Evolutionary conservation across 1,140 invertebrate genomes (phyloP), one percentile per base, ranked within the genome.

Genomic region (Rhynchophorus ferrugineus): DNA sequence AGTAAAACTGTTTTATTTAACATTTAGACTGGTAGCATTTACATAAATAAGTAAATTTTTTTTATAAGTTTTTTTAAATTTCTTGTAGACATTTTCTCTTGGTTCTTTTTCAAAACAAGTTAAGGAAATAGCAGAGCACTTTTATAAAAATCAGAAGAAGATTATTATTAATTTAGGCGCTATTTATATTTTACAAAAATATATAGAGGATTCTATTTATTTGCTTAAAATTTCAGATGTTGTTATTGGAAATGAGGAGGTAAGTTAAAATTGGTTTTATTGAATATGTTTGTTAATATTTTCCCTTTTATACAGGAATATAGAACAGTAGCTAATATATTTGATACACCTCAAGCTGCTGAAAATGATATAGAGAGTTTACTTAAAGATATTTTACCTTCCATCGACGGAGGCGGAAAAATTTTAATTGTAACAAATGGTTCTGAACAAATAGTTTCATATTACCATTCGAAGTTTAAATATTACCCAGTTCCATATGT

Each of bases 221-320:
- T 66, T 80, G 19, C 63, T 84, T 44, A 74, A 79, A 17, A 78
- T 79, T 62, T 76, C 82, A 7, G 80, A 84, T 64, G 74, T 86
- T 42, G 69, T 88, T 8, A 86, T 89, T 66, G 85, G 84, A 3
- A 88, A 88, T 71, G 78, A 78, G 41, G 73, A 76, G 35, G 85
- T 61, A 54, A 44, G 46, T 38, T 22, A 2, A 34, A n/a, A n/a
- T n/a, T n/a, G n/a, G 8, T 7, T 17, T n/a, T 14, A 11, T 39
- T n/a, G 9, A 42, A 29, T 34, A 39, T 24, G 13, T 2, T 3
- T 47, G 9, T 5, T 16, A 14, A 39, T 14, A n/a, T n/a, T n/a
- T n/a, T n/a, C 34, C 24, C 24, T 29, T 29, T 29, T 11, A 6
- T 29, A 6, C 11, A 29, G 24, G 24, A 29, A 29, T 29, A 29